These are phyloP conservation scores for Dendrolimus kikuchii DNA, from an alignment of 1,140 invertebrate species.

Conservation along the genomic window DNA sequence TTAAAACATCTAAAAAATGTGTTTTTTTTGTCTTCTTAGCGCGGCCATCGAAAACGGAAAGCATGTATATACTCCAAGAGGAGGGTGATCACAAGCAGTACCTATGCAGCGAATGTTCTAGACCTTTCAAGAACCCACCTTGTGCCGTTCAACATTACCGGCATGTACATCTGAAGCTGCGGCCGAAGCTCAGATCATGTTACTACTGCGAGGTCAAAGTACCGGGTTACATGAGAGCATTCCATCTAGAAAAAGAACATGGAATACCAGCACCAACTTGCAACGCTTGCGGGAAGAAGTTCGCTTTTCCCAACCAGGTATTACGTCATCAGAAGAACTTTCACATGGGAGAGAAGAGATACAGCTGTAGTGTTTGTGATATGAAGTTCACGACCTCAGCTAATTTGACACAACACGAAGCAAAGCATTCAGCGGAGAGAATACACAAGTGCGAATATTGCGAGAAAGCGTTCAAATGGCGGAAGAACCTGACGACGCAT, in stretches of 20 bases:
- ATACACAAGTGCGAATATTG: constrained; percentile 52
- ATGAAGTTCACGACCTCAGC: constrained; percentile 4
- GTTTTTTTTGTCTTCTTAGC: constrained; percentile 1
- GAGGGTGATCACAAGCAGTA: constrained; percentile 16
- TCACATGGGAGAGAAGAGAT: constrained; percentile 26
- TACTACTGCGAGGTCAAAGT: constrained; percentile 19
- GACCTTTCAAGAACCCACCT: constrained; percentile 14
- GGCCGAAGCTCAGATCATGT: constrained; percentile 23
- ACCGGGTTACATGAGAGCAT: constrained; percentile 5
- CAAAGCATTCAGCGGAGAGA: constrained; percentile 1
- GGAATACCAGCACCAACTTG: constrained; percentile 26
- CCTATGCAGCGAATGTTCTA: constrained; percentile 20
- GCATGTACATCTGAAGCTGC: constrained; percentile 25
- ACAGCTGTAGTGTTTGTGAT: constrained; percentile 3
- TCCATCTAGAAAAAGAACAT: constrained; percentile 21
- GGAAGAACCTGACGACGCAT: constrained; percentile 31
- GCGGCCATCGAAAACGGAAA: not conserved
- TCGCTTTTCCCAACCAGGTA: constrained; percentile 26
- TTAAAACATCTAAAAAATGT: no score
- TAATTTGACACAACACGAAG: constrained; percentile 10
- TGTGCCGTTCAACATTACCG: constrained; percentile 23
- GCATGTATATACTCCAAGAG: constrained; percentile 11
- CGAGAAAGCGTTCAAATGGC: constrained; percentile 39
- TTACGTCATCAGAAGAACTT: constrained; percentile 22
- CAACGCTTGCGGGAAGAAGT: constrained; percentile 33